These are phyloP conservation scores for Pedionomus torquatus DNA, from an alignment of 2,113 vertebrate genomes.

Conservation along the genomic window DNA sequence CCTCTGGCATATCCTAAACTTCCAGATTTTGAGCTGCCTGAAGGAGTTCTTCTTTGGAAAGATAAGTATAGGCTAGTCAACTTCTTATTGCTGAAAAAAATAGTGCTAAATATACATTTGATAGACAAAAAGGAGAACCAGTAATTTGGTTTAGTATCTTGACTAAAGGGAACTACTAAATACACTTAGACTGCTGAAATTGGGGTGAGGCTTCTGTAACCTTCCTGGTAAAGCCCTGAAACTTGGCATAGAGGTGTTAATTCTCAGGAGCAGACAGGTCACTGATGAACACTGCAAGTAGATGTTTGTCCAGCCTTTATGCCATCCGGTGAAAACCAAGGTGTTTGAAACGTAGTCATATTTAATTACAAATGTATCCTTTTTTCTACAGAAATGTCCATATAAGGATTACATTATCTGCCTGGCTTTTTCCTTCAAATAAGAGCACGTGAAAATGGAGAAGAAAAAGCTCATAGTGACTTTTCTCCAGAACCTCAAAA, in stretches of 20 bases:
- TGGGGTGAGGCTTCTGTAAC: neutral
- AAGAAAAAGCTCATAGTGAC: neutral
- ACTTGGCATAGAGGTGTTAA: neutral
- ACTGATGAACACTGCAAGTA: neutral
- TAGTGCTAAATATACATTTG: neutral
- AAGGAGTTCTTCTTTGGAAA: constrained; percentile 1
- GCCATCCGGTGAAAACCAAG: neutral
- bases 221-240: neutral
- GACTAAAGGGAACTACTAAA: neutral
- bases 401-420: neutral
- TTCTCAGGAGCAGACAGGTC: neutral
- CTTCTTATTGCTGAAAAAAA: neutral
- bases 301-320: neutral
- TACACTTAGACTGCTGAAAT: neutral
- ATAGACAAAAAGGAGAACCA: neutral
- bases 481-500: neutral
- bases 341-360: neutral
- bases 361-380: neutral
- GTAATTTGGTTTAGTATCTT: neutral
- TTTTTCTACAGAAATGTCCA: neutral
- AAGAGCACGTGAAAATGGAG: neutral
- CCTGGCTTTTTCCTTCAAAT: neutral
- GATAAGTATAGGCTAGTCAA: constrained; percentile 23
- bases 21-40: constrained; percentile 15
- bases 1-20: neutral